These are phyloP conservation scores for Sardina pilchardus DNA, from an alignment of 2,113 vertebrate species.

Conservation along the genomic window DNA sequence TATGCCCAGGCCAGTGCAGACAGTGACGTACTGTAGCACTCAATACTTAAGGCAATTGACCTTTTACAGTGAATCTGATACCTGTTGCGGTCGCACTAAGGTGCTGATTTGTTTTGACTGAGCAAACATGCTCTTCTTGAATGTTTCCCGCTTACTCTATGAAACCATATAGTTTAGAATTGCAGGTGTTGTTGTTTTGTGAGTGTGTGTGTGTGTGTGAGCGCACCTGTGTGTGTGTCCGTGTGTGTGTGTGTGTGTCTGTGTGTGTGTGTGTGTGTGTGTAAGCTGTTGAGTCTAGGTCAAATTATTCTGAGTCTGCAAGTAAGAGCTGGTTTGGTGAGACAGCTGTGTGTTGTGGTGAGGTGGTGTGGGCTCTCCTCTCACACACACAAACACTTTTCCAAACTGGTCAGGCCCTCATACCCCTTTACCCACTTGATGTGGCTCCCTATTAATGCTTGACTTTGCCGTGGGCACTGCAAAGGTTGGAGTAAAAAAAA, in stretches of 20 bases:
- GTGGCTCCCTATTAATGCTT: background rate
- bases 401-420: background rate
- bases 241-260: background rate
- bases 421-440: background rate
- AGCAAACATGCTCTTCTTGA: background rate
- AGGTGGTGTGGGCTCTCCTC: background rate
- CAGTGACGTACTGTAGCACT: background rate
- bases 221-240: background rate
- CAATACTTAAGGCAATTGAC: background rate
- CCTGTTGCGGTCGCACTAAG: background rate
- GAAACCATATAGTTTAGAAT: background rate
- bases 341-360: background rate
- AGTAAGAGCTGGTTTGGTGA: constrained; percentile 5
- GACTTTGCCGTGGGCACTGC: background rate
- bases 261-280: too few relatives aligned
- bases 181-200: background rate
- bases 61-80: background rate
- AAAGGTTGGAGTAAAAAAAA: background rate
- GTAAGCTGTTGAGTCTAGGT: background rate
- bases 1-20: background rate
- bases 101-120: background rate
- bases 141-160: background rate
- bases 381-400: background rate
- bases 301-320: constrained; percentile 12
- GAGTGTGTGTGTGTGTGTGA: background rate